Percentiles rank a stretch among this genome's conserved stretches.
Conservation (phyloP, 2,888 invertebrate species). For the Timandra comae region DNA sequence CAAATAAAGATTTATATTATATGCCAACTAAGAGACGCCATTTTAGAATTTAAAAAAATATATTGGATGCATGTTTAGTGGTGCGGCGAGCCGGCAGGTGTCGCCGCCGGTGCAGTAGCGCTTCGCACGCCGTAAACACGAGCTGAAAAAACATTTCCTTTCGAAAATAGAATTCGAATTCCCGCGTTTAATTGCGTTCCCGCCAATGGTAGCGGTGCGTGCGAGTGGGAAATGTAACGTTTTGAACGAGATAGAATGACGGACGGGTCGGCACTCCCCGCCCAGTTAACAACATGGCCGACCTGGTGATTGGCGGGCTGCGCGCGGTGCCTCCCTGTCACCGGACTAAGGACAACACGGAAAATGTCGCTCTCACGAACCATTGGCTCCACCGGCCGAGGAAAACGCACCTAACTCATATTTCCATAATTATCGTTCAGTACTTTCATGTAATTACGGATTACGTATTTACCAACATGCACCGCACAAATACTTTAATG, state of each 20-base stretch:
- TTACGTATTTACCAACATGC: not conserved
- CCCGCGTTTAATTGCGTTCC: constrained; percentile 72
- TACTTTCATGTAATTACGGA: constrained; percentile 13
- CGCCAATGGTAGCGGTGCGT: constrained; percentile 63
- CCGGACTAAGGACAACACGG: no score
- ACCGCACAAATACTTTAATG: no score
- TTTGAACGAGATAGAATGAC: constrained; percentile 43
- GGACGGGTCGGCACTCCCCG: constrained; percentile 65
- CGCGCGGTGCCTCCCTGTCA: constrained; percentile 51
- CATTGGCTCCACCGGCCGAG: constrained; percentile 21
- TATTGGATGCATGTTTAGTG: no score
- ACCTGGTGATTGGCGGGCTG: constrained; percentile 77
- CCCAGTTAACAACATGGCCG: constrained; percentile 82
- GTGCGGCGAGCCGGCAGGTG: constrained; percentile 37
- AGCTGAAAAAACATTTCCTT: constrained; percentile 71
- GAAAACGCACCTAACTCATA: constrained; percentile 32
- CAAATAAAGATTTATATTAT: constrained; percentile 58
- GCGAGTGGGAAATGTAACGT: constrained; percentile 47
- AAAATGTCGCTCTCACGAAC: constrained; percentile 42
- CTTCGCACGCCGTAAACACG: constrained; percentile 47
- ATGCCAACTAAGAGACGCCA: constrained; percentile 39
- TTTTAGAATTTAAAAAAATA: constrained; percentile 11
- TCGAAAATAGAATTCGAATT: constrained; percentile 75
- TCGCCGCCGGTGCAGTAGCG: constrained; percentile 40
- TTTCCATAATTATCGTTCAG: constrained; percentile 7